Evolutionary conservation across 1,140 invertebrate genomes (phyloP).

Genomic region (Saccostrea cuccullata): DNA sequence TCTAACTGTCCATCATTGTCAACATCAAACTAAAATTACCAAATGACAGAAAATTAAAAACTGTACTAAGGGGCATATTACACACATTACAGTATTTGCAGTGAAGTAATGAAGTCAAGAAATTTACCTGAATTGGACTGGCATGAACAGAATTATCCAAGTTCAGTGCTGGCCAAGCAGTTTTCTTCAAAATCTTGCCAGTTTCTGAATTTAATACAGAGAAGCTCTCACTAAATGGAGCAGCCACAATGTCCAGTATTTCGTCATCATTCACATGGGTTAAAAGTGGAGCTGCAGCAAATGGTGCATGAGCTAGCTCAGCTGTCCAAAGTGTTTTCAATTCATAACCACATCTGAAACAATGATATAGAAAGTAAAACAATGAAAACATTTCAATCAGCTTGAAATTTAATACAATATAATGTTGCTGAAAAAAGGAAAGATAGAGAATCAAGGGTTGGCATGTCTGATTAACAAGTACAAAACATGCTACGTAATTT

Average conservation of each 20-base stretch:
- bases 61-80: too few species aligned
- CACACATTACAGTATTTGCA: background rate
- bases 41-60: background rate
- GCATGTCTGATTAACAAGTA: too few species aligned
- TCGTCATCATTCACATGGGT: constrained; percentile 72
- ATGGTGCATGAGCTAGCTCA: constrained; percentile 72
- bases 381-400: background rate
- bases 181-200: constrained; percentile 63
- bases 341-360: constrained; percentile 69
- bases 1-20: constrained; percentile 74
- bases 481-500: too few species aligned
- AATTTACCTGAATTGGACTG: constrained; percentile 71
- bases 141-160: constrained; percentile 70
- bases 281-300: constrained; percentile 72
- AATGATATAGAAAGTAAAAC: background rate
- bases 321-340: constrained; percentile 71
- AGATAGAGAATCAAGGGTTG: too few species aligned
- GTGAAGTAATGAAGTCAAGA: background rate
- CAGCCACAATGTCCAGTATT: constrained; percentile 68
- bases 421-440: too few species aligned
- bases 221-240: constrained; percentile 71
- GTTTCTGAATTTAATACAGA: constrained; percentile 70
- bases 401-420: too few species aligned
- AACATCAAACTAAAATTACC: constrained; percentile 71
- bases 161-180: constrained; percentile 72